Evolutionary conservation across 1,140 invertebrate genomes (phyloP).

Genomic region (Plectrocnemia conspersa): DNA sequence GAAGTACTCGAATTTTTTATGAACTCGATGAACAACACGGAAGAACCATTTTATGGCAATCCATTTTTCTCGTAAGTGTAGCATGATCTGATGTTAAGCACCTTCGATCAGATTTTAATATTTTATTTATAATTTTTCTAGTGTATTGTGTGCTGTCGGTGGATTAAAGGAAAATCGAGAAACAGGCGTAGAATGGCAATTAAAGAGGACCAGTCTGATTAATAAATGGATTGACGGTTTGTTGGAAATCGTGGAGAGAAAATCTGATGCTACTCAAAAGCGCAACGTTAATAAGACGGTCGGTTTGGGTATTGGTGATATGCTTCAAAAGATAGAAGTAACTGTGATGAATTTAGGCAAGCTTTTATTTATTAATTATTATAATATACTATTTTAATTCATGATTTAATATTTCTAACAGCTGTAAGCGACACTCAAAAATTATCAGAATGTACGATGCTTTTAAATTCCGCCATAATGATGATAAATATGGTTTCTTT

Average conservation of each 20-base stretch:
- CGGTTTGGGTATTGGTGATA: constrained; percentile 13
- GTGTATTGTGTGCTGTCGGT: constrained; percentile 26
- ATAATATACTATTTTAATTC: background rate
- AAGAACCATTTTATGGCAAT: constrained; percentile 24
- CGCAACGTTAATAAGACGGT: constrained; percentile 10
- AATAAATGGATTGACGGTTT: constrained; percentile 21
- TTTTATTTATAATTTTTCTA: background rate
- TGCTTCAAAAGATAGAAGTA: constrained; percentile 22
- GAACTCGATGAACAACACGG: constrained; percentile 2
- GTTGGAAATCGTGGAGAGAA: constrained; percentile 7
- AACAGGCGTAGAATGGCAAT: constrained; percentile 13
- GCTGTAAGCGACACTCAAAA: constrained; percentile 18
- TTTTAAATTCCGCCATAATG: constrained; percentile 24
- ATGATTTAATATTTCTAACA: constrained; percentile 5
- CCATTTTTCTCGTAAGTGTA: constrained; percentile 26
- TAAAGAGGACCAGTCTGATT: constrained; percentile 10
- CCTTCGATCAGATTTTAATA: background rate
- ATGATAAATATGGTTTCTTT: constrained; percentile 27
- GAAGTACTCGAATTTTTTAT: constrained; percentile 25
- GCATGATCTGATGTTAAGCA: background rate
- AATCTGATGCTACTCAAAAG: constrained; percentile 8
- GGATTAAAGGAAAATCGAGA: constrained; percentile 16
- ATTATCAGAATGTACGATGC: constrained; percentile 17
- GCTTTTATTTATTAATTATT: background rate
- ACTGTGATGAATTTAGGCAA: constrained; percentile 20